These are phyloP conservation scores for Centropyge bicolor DNA, from an alignment of 2,797 vertebrate genomes.

Conservation along the genomic window DNA sequence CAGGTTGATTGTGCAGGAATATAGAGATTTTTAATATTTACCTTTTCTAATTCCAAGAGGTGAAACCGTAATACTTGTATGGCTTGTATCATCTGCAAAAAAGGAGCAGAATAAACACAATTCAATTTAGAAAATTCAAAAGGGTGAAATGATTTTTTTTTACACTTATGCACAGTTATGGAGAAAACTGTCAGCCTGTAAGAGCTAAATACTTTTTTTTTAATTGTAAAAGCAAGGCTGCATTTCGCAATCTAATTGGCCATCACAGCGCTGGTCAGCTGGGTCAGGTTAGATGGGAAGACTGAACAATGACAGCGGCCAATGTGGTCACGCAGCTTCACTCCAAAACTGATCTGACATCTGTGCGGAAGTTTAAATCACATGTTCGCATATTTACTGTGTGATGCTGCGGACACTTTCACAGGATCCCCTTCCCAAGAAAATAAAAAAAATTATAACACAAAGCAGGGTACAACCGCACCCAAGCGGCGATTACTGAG, in stretches of 20 bases:
- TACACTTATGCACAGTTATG: background rate
- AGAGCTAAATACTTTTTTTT: background rate
- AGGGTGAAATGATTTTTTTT: background rate
- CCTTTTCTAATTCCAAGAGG: conserved; percentile 99
- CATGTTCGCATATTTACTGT: conserved; percentile 68
- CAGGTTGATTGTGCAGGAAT: conserved; percentile 21
- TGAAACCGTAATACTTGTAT: conserved; percentile 99
- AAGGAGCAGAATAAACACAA: conserved; percentile 57
- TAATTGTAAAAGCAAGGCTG: conserved; percentile 3
- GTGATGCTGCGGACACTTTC: conserved; percentile 67
- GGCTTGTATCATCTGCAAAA: conserved; percentile 98
- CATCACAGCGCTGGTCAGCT: conserved; percentile 54
- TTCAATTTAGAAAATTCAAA: conserved; percentile 16
- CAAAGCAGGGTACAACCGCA: conserved; percentile 38
- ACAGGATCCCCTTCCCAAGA: conserved; percentile 1
- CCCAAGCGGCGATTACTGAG: conserved; percentile 5
- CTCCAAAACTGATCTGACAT: conserved; percentile 59
- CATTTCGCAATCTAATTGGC: conserved; percentile 35
- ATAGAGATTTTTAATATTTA: conserved; percentile 79
- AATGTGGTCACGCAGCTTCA: conserved; percentile 60
- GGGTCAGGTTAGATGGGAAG: conserved; percentile 47
- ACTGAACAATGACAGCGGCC: conserved; percentile 69
- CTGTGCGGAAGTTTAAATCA: conserved; percentile 69
- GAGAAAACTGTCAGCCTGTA: conserved; percentile 1
- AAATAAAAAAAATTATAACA: no score